Evolutionary conservation across 2,888 invertebrate genomes (phyloP).

Genomic region (Dryadula phaetusa): DNA sequence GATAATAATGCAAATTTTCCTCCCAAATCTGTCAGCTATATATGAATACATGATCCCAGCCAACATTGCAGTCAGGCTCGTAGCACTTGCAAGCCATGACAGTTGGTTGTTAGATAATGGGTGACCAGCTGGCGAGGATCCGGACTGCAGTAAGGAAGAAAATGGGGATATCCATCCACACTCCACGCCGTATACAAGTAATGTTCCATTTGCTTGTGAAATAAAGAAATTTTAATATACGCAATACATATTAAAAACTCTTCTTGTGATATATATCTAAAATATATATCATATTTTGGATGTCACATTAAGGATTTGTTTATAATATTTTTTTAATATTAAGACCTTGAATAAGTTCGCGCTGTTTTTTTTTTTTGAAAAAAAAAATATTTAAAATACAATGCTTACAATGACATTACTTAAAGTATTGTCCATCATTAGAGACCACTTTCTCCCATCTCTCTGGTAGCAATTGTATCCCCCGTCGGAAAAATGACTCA

Average conservation of each 20-base stretch:
- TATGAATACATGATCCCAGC: constrained; percentile 67
- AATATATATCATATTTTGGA: neutral
- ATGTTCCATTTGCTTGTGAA: constrained; percentile 44
- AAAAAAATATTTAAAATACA: too few relatives aligned
- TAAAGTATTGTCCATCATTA: too few relatives aligned
- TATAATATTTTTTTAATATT: too few relatives aligned
- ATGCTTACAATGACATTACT: too few relatives aligned
- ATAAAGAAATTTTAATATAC: neutral
- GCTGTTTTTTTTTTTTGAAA: too few relatives aligned
- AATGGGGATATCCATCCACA: constrained; percentile 73
- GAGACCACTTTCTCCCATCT: too few relatives aligned
- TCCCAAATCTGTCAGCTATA: constrained; percentile 67
- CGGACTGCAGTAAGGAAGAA: constrained; percentile 61
- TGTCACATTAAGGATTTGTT: too few relatives aligned
- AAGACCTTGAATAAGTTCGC: too few relatives aligned
- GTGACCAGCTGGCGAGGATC: constrained; percentile 54
- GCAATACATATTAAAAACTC: neutral
- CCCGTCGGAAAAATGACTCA: too few relatives aligned
- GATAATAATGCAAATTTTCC: constrained; percentile 67
- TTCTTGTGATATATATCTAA: neutral
- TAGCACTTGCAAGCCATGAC: constrained; percentile 68
- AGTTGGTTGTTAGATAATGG: constrained; percentile 59
- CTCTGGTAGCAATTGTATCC: too few relatives aligned
- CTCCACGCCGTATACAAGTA: constrained; percentile 66
- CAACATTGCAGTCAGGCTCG: constrained; percentile 63